Evolutionary conservation across 2,888 invertebrate species (phyloP), one percentile per base, ranked within the genome.

Genomic region (Elegia similella): DNA sequence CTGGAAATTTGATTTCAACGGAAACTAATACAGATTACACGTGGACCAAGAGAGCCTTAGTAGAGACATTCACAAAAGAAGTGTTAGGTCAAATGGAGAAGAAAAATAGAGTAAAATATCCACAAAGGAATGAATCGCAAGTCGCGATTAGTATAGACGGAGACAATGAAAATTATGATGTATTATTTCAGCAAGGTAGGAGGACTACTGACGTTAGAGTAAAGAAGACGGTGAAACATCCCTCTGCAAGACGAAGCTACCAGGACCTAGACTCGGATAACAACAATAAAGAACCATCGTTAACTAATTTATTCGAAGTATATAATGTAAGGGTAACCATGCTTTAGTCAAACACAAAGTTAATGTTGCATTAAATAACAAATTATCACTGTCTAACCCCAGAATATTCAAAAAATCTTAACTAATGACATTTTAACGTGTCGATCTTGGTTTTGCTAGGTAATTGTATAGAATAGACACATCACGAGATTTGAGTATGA

Each of bases 81-180:
- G 50, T 80, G 16, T 64, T 66, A 2, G 65, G 70, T 42, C 68
- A 64, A 46, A 64, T 75, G 59, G 64, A 65, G 63, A 50, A 54
- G 1, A 63, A 60, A 56, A 64, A 53, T n/a, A 61, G 62, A 29
- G 17, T 61, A 15, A 58, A 62, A 38, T 62, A 60, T 7, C 63
- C 72, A 1, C 73, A 63, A 59, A 68, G 63, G 34, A 62, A 69
- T 38, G 66, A 69, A 42, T 86, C 88, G 8, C 80, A 75, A 63
- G 70, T 86, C 7, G 73, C 80, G 13, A 67, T 87, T 32, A 82
- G 84, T 62, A 84, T 88, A 57, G 79, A 86, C 10, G 78, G 75
- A 52, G 80, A 82, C 13, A 77, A 75, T 17, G 86, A 86, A 60
- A 66, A 63, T 57, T 88, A 84, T 59, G 76, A 84, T 62, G 74